Percentiles rank a stretch among this genome's conserved stretches.
phyloP scores from a whole-genome alignment of 2,797 vertebrate genomes.

The Sciurus carolinensis region DNA sequence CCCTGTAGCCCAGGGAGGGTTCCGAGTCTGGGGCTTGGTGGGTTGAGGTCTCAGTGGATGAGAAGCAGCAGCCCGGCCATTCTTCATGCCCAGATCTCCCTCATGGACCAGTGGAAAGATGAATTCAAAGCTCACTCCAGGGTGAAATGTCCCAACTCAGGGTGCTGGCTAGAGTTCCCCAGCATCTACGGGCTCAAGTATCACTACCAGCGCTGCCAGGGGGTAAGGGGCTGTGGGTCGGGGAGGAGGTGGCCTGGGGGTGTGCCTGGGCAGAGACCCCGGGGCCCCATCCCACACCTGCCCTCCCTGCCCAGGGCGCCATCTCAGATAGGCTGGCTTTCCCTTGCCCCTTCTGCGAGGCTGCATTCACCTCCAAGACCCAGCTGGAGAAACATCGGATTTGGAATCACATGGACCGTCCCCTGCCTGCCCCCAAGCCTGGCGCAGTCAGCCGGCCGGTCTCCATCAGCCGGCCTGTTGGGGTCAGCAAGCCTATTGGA shows the following conservation, averaged over 20 bases:
- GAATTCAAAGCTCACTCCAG: constrained; percentile 97
- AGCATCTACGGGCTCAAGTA: constrained; percentile 99
- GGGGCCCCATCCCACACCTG: constrained; percentile 29
- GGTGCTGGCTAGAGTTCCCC: constrained; percentile 99
- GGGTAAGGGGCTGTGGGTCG: constrained; percentile 90
- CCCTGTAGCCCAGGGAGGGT: not conserved
- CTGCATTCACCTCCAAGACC: constrained; percentile 96
- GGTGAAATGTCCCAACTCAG: constrained; percentile 96
- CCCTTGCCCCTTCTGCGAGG: constrained; percentile 95
- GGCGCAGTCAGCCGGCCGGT: constrained; percentile 78
- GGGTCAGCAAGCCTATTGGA: constrained; percentile 84
- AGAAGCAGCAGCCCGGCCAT: constrained; percentile 34
- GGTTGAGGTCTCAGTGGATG: not conserved
- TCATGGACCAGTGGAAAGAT: constrained; percentile 98
- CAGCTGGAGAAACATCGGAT: constrained; percentile 97
- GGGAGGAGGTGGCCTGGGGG: constrained; percentile 60
- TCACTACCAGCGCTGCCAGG: constrained; percentile 98
- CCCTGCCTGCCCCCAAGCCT: constrained; percentile 83
- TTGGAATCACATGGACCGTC: constrained; percentile 95
- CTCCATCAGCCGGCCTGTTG: constrained; percentile 75
- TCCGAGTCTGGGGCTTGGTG: not conserved
- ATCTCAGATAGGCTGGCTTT: constrained; percentile 95
- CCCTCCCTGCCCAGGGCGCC: constrained; percentile 88
- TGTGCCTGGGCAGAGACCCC: not conserved
- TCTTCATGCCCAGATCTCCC: constrained; percentile 90